phyloP scores from a whole-genome alignment of 2,888 invertebrate species.

The Cyrtodaria siliqua region DNA sequence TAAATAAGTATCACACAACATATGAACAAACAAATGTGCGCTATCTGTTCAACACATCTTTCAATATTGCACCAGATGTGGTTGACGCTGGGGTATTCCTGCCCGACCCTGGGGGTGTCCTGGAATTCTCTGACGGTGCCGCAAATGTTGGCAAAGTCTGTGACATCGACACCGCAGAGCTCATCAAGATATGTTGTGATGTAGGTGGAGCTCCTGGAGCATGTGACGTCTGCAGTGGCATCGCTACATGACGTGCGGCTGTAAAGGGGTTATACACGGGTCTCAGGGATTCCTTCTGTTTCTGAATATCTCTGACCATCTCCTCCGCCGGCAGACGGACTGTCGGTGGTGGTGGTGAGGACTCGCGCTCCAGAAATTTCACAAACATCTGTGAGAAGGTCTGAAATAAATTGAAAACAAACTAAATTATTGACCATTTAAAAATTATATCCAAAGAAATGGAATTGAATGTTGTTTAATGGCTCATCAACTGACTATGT shows the following conservation, averaged over 20 bases:
- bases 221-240: conserved; percentile 61
- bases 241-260: conserved; percentile 80
- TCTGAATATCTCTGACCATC: conserved; percentile 82
- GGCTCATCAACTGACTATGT: too few species aligned
- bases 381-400: conserved; percentile 92
- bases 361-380: conserved; percentile 94
- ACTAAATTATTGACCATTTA: too few species aligned
- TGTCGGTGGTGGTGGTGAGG: conserved; percentile 88
- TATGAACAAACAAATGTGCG: conserved; percentile 1
- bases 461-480: too few species aligned
- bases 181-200: conserved; percentile 68
- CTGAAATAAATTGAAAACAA: conserved; percentile 78
- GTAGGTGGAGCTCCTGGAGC: conserved; percentile 50
- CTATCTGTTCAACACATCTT: conserved; percentile 79
- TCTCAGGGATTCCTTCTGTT: conserved; percentile 71
- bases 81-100: conserved; percentile 69
- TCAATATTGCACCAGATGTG: conserved; percentile 78
- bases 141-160: conserved; percentile 73
- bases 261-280: conserved; percentile 84
- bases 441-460: too few species aligned
- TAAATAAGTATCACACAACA: too few species aligned
- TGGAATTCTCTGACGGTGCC: conserved; percentile 53
- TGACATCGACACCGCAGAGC: conserved; percentile 69
- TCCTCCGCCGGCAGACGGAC: conserved; percentile 85
- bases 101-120: conserved; percentile 68